Conservation (phyloP, 2,888 invertebrate genomes). For the Eugnorisma glareosa region DNA sequence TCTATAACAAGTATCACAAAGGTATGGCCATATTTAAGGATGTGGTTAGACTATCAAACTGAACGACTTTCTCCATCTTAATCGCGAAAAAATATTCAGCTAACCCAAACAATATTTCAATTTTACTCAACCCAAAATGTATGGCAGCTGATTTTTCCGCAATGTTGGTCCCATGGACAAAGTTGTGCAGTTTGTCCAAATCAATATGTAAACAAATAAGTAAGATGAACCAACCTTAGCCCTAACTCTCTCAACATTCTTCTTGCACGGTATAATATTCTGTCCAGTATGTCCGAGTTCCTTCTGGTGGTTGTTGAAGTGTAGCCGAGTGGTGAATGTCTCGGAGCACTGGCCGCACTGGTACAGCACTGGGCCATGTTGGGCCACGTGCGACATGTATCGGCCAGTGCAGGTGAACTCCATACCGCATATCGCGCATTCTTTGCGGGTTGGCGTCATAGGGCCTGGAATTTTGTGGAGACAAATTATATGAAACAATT, state of each 20-base stretch:
- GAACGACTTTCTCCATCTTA: not conserved
- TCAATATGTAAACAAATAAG: not conserved
- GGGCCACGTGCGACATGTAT: conserved; percentile 90
- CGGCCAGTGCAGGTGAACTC: conserved; percentile 85
- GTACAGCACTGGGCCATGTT: conserved; percentile 91
- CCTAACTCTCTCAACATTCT: conserved; percentile 35
- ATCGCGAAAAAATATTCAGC: not conserved
- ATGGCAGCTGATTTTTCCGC: not conserved
- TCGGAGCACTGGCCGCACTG: conserved; percentile 90
- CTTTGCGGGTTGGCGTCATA: conserved; percentile 79
- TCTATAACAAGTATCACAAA: not conserved
- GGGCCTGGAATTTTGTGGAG: conserved; percentile 74
- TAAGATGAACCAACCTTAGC: conserved; percentile 32
- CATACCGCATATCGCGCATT: conserved; percentile 88
- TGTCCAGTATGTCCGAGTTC: conserved; percentile 90
- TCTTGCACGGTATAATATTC: conserved; percentile 72
- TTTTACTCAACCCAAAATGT: not conserved
- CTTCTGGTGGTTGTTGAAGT: conserved; percentile 90
- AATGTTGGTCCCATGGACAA: not conserved
- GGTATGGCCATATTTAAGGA: not conserved
- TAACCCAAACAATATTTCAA: not conserved
- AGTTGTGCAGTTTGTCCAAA: not conserved
- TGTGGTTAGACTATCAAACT: not conserved
- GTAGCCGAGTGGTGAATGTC: conserved; percentile 86
- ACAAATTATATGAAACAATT: no score